Evolutionary conservation across 2,113 vertebrate species (phyloP), one percentile per base, ranked within the genome.

Genomic region (Numida meleagris): DNA sequence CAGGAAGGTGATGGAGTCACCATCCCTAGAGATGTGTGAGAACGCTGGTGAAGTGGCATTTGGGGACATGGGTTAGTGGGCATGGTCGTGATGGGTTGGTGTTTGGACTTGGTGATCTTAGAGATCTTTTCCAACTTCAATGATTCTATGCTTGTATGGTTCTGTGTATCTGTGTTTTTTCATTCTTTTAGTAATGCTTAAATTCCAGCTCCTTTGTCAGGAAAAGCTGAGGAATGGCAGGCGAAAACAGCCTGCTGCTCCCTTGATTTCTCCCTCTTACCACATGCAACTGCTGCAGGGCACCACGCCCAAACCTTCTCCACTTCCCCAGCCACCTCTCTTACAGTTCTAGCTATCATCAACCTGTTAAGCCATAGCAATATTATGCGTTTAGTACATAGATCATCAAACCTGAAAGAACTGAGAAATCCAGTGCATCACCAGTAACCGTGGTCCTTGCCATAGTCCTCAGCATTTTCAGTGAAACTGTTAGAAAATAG

Each of bases 251-350:
- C 38, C 0, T 3, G 10, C 43, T 70, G 9, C 67, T 34, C 24
- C 34, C 31, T 50, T 42, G 17, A 40, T 81, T 86, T 84, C 61
- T 67, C 2, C 33, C 18, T 63, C 20, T 48, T 65, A 55, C 0
- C n/a, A 9, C 40, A 21, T 0, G 0, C 18, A 74, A 25, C 21
- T 65, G 23, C 19, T 58, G 38, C 38, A 59, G 12, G 51, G 9
- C 10, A 33, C 14, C 33, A 55, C 48, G 23, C 23, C 14, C 16
- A 73, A 53, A 31, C 14, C 18, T 19, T 59, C 8, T 91, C 31
- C 24, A 50, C 12, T 8, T 91, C n/a, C 72, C 19, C 43, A 25
- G 31, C 21, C 23, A 15, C 11, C 57, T 81, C 45, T 57, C 13
- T 76, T 40, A 23, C 0, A 1, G 31, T 61, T 89, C 40, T 66